Evolutionary conservation across 37 sponge, comb jelly and placozoan species (phyloP).

Genomic region (Halisarca cf. caerulea): DNA sequence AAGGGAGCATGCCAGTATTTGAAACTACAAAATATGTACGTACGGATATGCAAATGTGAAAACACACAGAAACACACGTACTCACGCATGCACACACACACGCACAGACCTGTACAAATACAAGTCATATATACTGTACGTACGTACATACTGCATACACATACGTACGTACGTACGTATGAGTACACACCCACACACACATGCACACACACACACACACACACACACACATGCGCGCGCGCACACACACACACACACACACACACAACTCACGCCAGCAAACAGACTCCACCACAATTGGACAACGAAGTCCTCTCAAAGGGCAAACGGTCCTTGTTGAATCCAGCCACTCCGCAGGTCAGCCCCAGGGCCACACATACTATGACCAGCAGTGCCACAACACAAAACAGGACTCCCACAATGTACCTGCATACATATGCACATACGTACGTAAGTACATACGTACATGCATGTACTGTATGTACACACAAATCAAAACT

Average conservation of each 20-base stretch:
- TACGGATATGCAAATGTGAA: neutral
- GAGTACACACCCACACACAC: too few species aligned
- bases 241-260: too few species aligned
- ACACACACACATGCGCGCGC: too few species aligned
- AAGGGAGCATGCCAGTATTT: neutral
- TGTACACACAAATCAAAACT: too few species aligned
- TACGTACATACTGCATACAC: too few species aligned
- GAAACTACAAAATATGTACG: neutral
- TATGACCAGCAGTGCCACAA: neutral
- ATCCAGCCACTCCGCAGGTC: slow-evolving; percentile 11
- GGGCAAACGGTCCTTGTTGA: neutral
- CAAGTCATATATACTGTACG: too few species aligned
- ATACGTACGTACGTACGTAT: too few species aligned
- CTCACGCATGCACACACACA: neutral
- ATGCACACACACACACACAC: too few species aligned
- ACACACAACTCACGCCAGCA: slow-evolving; percentile 8
- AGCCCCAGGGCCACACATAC: neutral
- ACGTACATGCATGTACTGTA: too few species aligned
- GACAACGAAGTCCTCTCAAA: slow-evolving; percentile 5
- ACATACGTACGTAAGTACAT: too few species aligned
- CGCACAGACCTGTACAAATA: too few species aligned
- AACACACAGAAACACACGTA: neutral
- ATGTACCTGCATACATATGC: neutral
- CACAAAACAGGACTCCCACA: neutral
- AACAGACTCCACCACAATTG: slow-evolving; percentile 9